Percentiles rank a stretch among this genome's conserved stretches.
Evolutionary conservation across 2,797 vertebrate genomes (phyloP).

Genomic region (Harpagifer antarcticus): DNA sequence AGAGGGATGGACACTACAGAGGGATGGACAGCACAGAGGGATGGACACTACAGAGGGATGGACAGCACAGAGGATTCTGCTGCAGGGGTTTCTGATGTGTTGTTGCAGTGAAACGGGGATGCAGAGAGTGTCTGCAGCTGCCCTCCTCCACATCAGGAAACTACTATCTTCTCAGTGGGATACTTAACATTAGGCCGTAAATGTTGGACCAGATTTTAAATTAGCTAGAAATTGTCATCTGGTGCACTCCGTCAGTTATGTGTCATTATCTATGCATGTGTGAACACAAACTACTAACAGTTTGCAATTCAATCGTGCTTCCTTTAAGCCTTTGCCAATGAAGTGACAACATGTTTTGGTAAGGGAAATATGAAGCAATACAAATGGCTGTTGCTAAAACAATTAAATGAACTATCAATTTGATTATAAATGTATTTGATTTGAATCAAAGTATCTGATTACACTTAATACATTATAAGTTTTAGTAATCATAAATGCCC

Average conservation of each 20-base stretch:
- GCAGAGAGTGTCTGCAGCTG: slow-evolving; percentile 2
- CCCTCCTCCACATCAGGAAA: neutral
- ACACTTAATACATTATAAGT: too few relatives aligned
- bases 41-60: too few relatives aligned
- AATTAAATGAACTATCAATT: neutral
- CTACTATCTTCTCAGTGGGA: neutral
- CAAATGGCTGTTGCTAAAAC: neutral
- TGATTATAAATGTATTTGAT: neutral
- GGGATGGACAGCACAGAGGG: too few relatives aligned
- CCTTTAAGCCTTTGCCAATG: slow-evolving; percentile 2
- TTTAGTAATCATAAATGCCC: neutral
- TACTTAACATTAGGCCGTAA: slow-evolving; percentile 11
- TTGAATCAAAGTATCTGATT: too few relatives aligned
- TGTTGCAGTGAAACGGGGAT: slow-evolving; percentile 1
- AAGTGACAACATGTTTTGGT: neutral
- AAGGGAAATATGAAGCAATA: too few relatives aligned
- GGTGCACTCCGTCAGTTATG: neutral
- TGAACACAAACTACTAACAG: slow-evolving; percentile 18
- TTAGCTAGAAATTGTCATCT: slow-evolving; percentile 2
- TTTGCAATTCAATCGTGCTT: neutral
- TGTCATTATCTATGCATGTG: slow-evolving; percentile 7
- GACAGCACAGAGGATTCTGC: neutral
- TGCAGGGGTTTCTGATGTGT: neutral
- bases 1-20: too few relatives aligned
- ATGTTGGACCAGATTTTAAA: slow-evolving; percentile 23